Base-by-base conservation (phyloP, 1,140 invertebrate species). In the Linepithema humile region DNA sequence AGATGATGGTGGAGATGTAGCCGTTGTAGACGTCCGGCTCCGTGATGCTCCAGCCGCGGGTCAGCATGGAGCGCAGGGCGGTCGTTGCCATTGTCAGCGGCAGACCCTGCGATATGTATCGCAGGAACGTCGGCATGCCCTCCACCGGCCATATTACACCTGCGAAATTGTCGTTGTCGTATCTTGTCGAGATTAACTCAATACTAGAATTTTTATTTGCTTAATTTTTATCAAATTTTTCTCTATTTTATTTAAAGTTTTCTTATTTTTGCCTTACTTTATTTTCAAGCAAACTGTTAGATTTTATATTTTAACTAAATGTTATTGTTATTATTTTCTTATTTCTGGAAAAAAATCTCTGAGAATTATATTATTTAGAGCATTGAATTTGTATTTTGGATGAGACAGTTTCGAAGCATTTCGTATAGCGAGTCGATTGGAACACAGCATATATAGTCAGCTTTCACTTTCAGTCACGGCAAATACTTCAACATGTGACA, bases 11-110 rank as follows among this genome's bases (percentile, higher is more conserved):
- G 26, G 98, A 96, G 3, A 98, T 94, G 91, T 97, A 99, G 12
- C 98, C 98, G 85, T 96, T 96, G 94, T 98, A 99, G 0, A 99
- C 98, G 48, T 97, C 97, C 0, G 96, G 95, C 89, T 98, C 96
- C 0, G 95, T 91, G 69, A 99, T 96, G 12, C 95, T 95, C 98
- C 98, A 99, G 9, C 98, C 98, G 85, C 98, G 95, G 0, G 98
- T 98, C 38, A 99, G 95, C 90, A 99, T 97, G 26, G 97, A 97
- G 70, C 98, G 95, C 78, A 99, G 95, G 0, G 98, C 97, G 55
- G 98, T 98, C 29, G 98, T 98, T 9, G 98, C 98, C 91, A 98
- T 95, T 0, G 98, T 99, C 60, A 99, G 94, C 0, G 98, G 98
- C 50, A 99, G 95, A 88, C 97, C 96, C 60, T 97, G 96, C 3